Evolutionary conservation across 1,140 invertebrate genomes (phyloP).

Genomic region (Aphelenchoides avenae): DNA sequence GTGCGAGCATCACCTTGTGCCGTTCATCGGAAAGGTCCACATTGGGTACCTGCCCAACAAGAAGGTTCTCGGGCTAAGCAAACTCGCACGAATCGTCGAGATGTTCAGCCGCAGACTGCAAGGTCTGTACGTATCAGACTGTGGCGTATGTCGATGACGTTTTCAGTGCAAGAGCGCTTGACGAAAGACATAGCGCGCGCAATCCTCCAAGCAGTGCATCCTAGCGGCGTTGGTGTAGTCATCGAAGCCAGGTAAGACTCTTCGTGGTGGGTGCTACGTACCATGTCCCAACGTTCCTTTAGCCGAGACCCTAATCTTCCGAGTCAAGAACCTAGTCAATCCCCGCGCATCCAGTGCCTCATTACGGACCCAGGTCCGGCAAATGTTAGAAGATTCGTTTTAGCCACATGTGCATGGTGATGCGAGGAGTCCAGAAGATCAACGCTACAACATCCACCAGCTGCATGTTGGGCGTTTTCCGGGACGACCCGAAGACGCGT

Average conservation of each 20-base stretch:
- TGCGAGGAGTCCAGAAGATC: constrained; percentile 98
- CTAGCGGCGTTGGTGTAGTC: constrained; percentile 90
- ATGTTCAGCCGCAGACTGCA: constrained; percentile 90
- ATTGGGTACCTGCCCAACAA: constrained; percentile 97
- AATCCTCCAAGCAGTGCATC: constrained; percentile 90
- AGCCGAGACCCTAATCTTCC: too few species aligned
- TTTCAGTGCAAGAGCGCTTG: constrained; percentile 84
- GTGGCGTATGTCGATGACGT: constrained; percentile 3
- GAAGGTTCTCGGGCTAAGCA: constrained; percentile 91
- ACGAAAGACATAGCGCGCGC: constrained; percentile 97
- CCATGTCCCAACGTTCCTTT: too few species aligned
- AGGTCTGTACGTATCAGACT: constrained; percentile 60
- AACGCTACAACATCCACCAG: constrained; percentile 97
- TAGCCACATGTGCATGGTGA: constrained; percentile 99
- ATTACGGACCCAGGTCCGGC: too few species aligned
- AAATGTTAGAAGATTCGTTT: too few species aligned
- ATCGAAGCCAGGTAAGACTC: constrained; percentile 91
- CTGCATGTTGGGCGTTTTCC: constrained; percentile 96
- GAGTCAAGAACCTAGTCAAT: too few species aligned
- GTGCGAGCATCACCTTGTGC: constrained; percentile 97
- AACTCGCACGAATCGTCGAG: constrained; percentile 92
- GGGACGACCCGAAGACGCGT: constrained; percentile 93
- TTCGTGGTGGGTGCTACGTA: too few species aligned
- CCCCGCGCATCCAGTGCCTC: too few species aligned
- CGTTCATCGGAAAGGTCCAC: constrained; percentile 97